A percentile compares a stretch with the other conserved stretches of the same genome.
Evolutionary conservation across 2,113 vertebrate species (phyloP).

Genomic region (Cricetomys ansorgei): DNA sequence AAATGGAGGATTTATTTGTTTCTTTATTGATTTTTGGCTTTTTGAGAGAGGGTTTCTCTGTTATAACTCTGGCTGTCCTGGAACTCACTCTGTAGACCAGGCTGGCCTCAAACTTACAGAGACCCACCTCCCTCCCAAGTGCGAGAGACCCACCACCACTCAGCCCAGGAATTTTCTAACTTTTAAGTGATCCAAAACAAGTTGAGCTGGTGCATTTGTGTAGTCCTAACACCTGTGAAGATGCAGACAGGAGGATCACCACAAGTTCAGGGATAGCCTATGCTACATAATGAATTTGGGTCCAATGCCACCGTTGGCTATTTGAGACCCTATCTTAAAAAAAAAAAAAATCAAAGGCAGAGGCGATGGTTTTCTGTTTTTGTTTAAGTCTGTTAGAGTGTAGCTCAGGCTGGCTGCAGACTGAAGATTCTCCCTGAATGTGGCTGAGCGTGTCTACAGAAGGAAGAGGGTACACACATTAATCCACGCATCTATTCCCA

Average conservation of each 20-base stretch:
- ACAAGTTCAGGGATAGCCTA: neutral
- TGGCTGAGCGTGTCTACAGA: neutral
- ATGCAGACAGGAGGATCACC: neutral
- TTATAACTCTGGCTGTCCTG: no score
- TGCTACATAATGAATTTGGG: neutral
- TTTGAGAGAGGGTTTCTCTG: neutral
- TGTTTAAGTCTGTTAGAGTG: neutral
- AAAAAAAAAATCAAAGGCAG: neutral
- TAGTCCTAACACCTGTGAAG: neutral
- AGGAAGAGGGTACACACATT: neutral
- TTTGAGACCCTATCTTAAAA: neutral
- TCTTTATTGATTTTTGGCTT: neutral
- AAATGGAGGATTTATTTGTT: neutral
- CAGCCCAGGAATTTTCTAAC: conserved; percentile 5
- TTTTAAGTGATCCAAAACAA: neutral
- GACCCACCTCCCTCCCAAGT: neutral
- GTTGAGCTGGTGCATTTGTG: neutral
- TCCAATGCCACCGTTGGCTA: neutral
- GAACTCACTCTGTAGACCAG: no score
- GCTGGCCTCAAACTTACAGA: neutral
- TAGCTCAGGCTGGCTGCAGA: neutral
- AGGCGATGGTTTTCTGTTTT: neutral
- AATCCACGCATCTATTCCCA: neutral
- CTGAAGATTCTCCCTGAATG: neutral
- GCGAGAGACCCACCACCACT: no score